phyloP scores from a whole-genome alignment of 2,797 vertebrate species.

The Linurgus olivaceus region DNA sequence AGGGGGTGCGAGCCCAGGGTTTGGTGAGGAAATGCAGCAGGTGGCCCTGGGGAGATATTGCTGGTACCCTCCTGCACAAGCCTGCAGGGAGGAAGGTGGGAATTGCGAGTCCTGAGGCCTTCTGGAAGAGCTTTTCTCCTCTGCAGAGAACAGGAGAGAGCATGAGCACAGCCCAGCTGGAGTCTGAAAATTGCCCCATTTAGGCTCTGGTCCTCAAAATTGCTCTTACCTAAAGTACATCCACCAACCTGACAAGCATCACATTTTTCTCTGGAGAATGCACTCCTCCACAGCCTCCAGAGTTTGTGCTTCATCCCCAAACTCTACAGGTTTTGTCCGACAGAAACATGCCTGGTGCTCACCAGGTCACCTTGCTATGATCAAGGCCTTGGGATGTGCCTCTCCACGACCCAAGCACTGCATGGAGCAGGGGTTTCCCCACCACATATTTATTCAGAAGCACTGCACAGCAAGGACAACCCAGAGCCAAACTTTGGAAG shows the following conservation, averaged over 20 bases:
- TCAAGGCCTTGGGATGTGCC: neutral
- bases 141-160: neutral
- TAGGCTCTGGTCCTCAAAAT: neutral
- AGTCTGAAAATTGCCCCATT: constrained; percentile 12
- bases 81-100: neutral
- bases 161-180: neutral
- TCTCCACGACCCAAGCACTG: neutral
- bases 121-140: neutral
- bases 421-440: neutral
- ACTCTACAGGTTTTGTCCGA: neutral
- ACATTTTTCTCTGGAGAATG: neutral
- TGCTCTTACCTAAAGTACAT: neutral
- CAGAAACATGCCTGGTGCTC: neutral
- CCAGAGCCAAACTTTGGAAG: neutral
- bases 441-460: neutral
- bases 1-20: neutral
- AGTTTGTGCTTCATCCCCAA: neutral
- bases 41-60: fast-evolving
- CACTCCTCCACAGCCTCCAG: neutral
- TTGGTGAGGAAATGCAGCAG: neutral
- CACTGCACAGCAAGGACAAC: neutral
- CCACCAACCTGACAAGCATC: neutral
- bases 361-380: neutral
- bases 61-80: neutral
- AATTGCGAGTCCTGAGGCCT: neutral